Base-by-base conservation (phyloP, 2,113 vertebrate species). In the Phylloscopus trochilus region DNA sequence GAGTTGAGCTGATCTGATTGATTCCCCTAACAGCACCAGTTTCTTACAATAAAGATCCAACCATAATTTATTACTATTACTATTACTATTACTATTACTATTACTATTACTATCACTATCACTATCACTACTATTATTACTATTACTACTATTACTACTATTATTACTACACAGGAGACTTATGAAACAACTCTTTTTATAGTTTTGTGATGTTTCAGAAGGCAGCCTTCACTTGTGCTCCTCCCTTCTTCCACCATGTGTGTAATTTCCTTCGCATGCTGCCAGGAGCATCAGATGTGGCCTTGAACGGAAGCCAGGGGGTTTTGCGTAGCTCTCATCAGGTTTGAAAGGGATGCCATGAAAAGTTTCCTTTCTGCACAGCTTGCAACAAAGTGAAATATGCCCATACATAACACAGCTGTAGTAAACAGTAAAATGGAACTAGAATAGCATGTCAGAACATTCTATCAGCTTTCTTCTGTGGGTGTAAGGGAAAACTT, bases 241-340 rank as follows among this genome's bases (percentile, higher is more conserved):
- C 72, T 83, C 88, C 72, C 35, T 87, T 59, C 51, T 93, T 86
- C 47, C n/a, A 86, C 76, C 41, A 52, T 37, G 15, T 66, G 41
- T 59, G 28, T 68, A 63, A 77, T 92, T 92, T 90, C 64, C 85
- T 75, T 77, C 0, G 0, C 39, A n/a, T 49, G 68, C 82, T 86
- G 83, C 83, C 93, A 93, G 88, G 31, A 95, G 47, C 72, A 64
- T 95, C 90, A 96, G 72, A 95, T 70, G 83, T 79, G 80, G 88
- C 86, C 82, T 92, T 96, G 92, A 90, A 86, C 0, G 0, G 55
- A 75, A 60, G 88, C 92, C 93, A 96, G 44, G 7, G 7, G 9
- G 47, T 95, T 90, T 95, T 90, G 72, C 30, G 26, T n/a, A 75
- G 79, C 27, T 93, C 93, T 75, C 82, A 55, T 90, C 85, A 75